phyloP scores from a whole-genome alignment of 2,113 vertebrate species.

The Gavia stellata region DNA sequence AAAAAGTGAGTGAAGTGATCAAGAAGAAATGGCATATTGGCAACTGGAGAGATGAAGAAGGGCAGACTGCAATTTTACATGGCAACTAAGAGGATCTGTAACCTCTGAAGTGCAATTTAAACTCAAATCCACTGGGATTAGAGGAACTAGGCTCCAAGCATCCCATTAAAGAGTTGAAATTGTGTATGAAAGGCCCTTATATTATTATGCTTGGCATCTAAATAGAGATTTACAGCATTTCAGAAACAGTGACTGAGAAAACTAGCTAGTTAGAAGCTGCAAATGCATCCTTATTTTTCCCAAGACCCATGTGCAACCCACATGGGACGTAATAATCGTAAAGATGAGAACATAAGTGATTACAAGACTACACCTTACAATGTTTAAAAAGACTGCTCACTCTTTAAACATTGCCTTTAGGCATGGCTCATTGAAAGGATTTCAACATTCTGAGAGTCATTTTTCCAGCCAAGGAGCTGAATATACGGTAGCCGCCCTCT shows the following conservation, averaged over 20 bases:
- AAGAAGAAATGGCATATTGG: background rate
- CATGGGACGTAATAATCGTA: constrained; percentile 2
- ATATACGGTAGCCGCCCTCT: background rate
- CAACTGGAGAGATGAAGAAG: background rate
- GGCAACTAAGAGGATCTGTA: constrained; percentile 15
- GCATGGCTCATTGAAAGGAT: background rate
- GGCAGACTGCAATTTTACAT: background rate
- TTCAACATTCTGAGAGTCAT: background rate
- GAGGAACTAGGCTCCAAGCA: background rate
- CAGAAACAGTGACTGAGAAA: background rate
- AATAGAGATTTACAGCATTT: constrained; percentile 16
- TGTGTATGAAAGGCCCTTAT: background rate
- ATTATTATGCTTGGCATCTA: constrained; percentile 11
- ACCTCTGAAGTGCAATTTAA: constrained; percentile 34
- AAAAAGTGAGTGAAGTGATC: background rate
- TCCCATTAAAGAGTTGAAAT: constrained; percentile 23
- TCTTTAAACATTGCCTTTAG: background rate
- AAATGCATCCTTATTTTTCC: background rate
- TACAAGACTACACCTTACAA: constrained; percentile 21
- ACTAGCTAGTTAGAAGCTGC: background rate
- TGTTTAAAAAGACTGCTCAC: constrained; percentile 17
- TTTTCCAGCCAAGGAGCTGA: background rate
- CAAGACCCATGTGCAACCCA: background rate
- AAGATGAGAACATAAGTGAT: constrained; percentile 11
- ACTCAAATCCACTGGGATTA: constrained; percentile 31